Evolutionary conservation across 2,113 vertebrate species (phyloP).

Genomic region (Myanophis thanlyinensis): DNA sequence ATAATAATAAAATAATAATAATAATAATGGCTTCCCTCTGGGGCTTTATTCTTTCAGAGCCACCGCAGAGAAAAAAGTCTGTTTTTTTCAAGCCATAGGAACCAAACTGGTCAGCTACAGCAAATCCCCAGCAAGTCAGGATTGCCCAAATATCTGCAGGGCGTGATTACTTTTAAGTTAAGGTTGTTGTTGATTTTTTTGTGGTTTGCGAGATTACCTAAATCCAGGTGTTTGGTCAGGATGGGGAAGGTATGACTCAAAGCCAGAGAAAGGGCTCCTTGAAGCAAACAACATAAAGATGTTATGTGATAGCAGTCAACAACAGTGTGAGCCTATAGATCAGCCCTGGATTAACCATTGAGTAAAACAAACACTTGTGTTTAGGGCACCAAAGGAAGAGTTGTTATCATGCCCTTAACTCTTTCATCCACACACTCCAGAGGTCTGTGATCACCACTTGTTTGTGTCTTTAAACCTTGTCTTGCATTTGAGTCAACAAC

Average conservation of each 20-base stretch:
- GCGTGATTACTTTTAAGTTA: not conserved
- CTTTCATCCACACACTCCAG: not conserved
- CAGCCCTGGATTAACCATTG: not conserved
- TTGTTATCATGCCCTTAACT: not conserved
- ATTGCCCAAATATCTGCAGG: not conserved
- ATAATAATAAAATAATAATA: no score
- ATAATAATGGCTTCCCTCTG: not conserved
- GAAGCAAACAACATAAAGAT: not conserved
- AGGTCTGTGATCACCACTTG: not conserved
- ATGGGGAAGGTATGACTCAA: not conserved
- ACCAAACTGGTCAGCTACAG: not conserved
- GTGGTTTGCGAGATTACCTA: not conserved
- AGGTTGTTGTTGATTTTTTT: not conserved
- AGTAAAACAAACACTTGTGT: not conserved
- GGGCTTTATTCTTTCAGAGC: not conserved
- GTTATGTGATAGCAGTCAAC: not conserved
- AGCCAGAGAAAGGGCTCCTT: not conserved
- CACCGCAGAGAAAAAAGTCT: not conserved
- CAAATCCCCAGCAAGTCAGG: not conserved
- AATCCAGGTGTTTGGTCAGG: not conserved
- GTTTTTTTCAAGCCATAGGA: not conserved
- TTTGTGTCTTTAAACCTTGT: not conserved
- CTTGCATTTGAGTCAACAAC: not conserved
- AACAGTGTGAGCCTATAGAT: not conserved
- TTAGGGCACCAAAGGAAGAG: not conserved